A percentile compares a stretch with the other conserved stretches of the same genome.
Conservation (phyloP, 2,888 invertebrate genomes). For the Saturnia pavonia region DNA sequence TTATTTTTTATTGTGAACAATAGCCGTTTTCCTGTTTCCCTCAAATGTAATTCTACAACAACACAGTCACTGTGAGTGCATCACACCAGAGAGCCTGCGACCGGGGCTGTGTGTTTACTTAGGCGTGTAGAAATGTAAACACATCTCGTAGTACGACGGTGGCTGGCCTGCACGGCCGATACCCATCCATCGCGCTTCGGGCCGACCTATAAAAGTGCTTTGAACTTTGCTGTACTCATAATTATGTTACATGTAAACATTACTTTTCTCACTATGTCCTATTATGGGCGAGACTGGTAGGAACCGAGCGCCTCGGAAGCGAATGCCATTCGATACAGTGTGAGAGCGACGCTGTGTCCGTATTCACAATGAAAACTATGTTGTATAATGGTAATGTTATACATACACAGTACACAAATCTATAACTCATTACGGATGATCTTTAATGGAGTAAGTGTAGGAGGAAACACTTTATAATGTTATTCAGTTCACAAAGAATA, state of each 20-base stretch:
- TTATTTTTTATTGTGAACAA: too few relatives aligned
- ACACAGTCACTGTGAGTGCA: neutral
- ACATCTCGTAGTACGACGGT: constrained; percentile 27
- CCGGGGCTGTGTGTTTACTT: constrained; percentile 49
- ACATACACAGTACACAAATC: neutral
- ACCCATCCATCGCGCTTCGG: constrained; percentile 30
- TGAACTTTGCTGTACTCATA: constrained; percentile 53
- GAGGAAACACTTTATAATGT: neutral
- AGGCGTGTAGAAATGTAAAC: constrained; percentile 61
- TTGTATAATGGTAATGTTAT: neutral
- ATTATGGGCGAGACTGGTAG: constrained; percentile 24
- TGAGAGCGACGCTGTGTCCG: neutral
- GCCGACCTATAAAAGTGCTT: constrained; percentile 49
- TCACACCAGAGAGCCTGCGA: neutral
- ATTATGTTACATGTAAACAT: constrained; percentile 49
- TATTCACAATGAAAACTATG: constrained; percentile 5
- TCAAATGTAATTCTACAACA: neutral
- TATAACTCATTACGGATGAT: neutral
- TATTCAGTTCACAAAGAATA: neutral
- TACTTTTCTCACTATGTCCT: constrained; percentile 41
- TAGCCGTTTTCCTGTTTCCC: neutral
- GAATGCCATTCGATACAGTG: neutral
- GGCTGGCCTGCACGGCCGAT: constrained; percentile 28
- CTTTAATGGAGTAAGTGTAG: neutral
- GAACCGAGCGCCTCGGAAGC: constrained; percentile 1